Base-by-base conservation (phyloP, 2,797 vertebrate species). In the Characodon lateralis region DNA sequence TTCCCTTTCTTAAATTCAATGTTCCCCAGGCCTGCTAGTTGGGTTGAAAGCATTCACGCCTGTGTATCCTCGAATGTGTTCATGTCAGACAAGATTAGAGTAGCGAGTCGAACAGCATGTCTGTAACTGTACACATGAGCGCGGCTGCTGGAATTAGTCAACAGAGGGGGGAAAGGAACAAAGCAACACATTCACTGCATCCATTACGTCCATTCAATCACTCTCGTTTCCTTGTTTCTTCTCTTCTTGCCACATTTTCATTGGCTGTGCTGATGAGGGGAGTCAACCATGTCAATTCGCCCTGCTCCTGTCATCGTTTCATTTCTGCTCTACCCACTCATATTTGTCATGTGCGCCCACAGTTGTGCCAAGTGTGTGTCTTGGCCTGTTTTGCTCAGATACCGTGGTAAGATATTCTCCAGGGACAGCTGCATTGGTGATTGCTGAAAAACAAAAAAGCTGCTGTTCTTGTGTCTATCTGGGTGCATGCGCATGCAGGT, bases 361-460 rank as follows among this genome's bases (percentile, higher is more conserved):
- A 35, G 83, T 78, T 79, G 78, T 35, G 73, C 72, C 61, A 59
- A 74, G 53, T 72, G 79, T 83, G 77, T 75, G 80, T 78, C 58
- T 83, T 66, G 82, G 71, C 78, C 81, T 82, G 78, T 85, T 87
- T 85, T 74, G 74, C 76, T 83, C 76, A 68, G 76, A 92, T 87
- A 85, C 76, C 61, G 65, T 79, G 82, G 78, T 86, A 86, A 77
- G 65, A 81, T 88, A 88, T 89, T 93, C 91, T 88, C 86, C 77
- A 84, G 86, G 82, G 91, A 83, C 84, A 85, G 86, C 84, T 61
- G 59, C 82, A 63, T 77, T 20, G 77, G 86, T 79, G 80, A 59
- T 78, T 78, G 80, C 86, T 86, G 85, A 91, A 84, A 89, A 82
- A 77, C 80, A 39, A 91, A 77, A 76, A 70, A 78, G 79, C 77